Evolutionary conservation across 2,113 vertebrate genomes (phyloP).

Genomic region (Oceanodroma tethys): DNA sequence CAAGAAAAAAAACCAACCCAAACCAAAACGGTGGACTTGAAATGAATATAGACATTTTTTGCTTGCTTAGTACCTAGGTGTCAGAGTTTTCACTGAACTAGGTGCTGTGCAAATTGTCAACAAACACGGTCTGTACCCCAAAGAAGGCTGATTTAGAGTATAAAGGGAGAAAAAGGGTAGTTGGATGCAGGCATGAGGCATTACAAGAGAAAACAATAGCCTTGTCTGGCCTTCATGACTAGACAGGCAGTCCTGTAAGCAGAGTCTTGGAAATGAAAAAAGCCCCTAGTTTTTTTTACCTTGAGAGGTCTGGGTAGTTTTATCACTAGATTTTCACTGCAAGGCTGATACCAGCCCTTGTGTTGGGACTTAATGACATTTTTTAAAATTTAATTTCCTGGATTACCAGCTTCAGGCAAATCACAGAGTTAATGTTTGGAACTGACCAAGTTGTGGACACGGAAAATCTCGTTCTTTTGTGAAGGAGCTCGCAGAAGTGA

Average conservation of each 20-base stretch:
- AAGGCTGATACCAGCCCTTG: background rate
- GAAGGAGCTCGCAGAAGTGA: background rate
- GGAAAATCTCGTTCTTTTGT: background rate
- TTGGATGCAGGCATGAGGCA: background rate
- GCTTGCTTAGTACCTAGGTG: background rate
- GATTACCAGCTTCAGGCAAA: background rate
- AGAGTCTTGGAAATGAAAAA: background rate
- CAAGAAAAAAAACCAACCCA: rapidly evolving
- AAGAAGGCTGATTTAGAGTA: background rate
- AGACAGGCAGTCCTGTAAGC: background rate
- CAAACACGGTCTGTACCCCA: background rate
- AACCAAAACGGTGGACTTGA: background rate
- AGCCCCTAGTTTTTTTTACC: too few species aligned
- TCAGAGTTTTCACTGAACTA: background rate
- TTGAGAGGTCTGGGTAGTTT: background rate
- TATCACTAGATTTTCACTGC: background rate
- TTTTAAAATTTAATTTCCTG: background rate
- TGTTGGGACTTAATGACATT: rapidly evolving
- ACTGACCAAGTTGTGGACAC: rapidly evolving
- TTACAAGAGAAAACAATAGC: rapidly evolving
- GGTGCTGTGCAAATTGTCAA: background rate
- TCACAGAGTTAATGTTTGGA: rapidly evolving
- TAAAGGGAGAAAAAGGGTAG: background rate
- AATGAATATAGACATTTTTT: rapidly evolving
- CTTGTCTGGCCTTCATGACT: background rate